Percentiles rank a stretch among this genome's conserved stretches.
Evolutionary conservation across 2,797 vertebrate genomes (phyloP).

Genomic region (Sitta carolinensis): DNA sequence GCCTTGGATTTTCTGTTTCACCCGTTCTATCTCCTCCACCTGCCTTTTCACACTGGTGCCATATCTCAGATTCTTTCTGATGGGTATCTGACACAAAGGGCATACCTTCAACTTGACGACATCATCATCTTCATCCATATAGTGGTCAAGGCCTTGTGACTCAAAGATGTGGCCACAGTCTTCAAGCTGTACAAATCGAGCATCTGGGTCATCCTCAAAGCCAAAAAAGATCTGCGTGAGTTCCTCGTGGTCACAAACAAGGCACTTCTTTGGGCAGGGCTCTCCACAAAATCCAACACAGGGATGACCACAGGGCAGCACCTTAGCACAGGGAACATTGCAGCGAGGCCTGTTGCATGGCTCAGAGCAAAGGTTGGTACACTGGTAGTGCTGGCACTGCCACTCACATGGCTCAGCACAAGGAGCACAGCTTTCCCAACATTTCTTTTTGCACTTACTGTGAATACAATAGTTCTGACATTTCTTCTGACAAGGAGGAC

Average conservation of each 20-base stretch:
- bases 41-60: conserved; percentile 84
- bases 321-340: conserved; percentile 77
- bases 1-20: conserved; percentile 86
- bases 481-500: conserved; percentile 81
- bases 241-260: conserved; percentile 82
- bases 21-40: conserved; percentile 86
- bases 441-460: conserved; percentile 84
- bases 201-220: conserved; percentile 84
- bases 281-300: conserved; percentile 93
- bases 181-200: conserved; percentile 87
- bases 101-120: conserved; percentile 89
- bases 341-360: conserved; percentile 88
- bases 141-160: conserved; percentile 83
- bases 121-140: conserved; percentile 78
- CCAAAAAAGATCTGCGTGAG: conserved; percentile 92
- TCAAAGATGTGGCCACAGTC: conserved; percentile 89
- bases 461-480: conserved; percentile 91
- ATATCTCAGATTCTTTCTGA: conserved; percentile 90
- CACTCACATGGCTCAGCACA: conserved; percentile 88
- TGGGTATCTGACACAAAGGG: conserved; percentile 85
- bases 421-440: conserved; percentile 82
- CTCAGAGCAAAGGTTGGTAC: conserved; percentile 87
- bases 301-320: conserved; percentile 83
- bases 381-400: conserved; percentile 85
- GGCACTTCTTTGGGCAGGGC: conserved; percentile 88